Evolutionary conservation across 2,888 invertebrate species (phyloP).

Genomic region (Dysmachus trigonus): DNA sequence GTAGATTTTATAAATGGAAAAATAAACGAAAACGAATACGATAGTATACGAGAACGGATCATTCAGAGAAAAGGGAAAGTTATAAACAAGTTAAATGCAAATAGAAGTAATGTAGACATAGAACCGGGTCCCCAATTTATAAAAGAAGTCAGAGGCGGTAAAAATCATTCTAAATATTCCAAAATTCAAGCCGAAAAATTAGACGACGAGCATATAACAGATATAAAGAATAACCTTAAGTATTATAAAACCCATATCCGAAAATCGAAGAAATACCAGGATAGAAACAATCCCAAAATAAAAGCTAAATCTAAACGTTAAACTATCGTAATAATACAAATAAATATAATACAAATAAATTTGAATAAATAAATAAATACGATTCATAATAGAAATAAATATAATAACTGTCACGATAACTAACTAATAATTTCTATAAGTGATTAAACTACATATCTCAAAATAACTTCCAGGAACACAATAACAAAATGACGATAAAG

Average conservation of each 20-base stretch:
- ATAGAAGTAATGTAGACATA: not conserved
- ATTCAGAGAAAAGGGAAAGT: constrained; percentile 34
- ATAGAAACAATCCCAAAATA: not conserved
- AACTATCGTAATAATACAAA: too few species aligned
- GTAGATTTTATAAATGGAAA: constrained; percentile 14
- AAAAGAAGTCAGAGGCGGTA: not conserved
- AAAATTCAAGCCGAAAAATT: constrained; percentile 22
- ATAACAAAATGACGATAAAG: too few species aligned
- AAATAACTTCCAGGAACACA: too few species aligned
- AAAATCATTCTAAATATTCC: constrained; percentile 45
- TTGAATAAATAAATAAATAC: too few species aligned
- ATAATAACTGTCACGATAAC: too few species aligned
- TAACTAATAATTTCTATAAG: too few species aligned
- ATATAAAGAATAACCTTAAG: constrained; percentile 46
- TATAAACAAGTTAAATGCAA: constrained; percentile 41
- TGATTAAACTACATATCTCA: too few species aligned
- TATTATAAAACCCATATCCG: constrained; percentile 49
- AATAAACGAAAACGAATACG: constrained; percentile 12
- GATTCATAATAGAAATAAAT: too few species aligned
- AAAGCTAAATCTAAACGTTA: not conserved
- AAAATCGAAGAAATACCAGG: constrained; percentile 11
- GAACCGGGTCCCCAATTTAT: not conserved
- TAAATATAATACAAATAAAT: too few species aligned
- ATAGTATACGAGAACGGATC: not conserved
- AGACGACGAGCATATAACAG: constrained; percentile 48